A percentile compares a stretch with the other conserved stretches of the same genome.
Conservation (phyloP, 2,888 invertebrate genomes). For the Herminia tarsipennalis region DNA sequence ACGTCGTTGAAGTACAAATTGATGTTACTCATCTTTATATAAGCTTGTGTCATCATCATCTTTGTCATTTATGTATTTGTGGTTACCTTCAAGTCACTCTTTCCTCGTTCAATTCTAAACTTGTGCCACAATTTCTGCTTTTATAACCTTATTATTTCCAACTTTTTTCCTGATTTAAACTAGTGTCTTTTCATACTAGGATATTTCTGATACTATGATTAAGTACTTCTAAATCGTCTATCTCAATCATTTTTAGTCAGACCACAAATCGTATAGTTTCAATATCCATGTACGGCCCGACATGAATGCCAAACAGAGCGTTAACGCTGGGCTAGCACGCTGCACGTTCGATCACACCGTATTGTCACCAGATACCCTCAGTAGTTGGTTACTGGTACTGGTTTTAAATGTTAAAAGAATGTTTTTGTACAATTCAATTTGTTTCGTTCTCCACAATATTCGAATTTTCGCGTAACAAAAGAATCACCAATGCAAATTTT, state of each 20-base stretch:
- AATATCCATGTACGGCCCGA: conserved; percentile 35
- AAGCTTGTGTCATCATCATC: neutral
- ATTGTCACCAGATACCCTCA: conserved; percentile 44
- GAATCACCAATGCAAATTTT: too few relatives aligned
- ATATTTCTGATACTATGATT: too few relatives aligned
- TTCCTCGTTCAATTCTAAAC: too few relatives aligned
- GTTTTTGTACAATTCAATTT: neutral
- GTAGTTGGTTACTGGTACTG: conserved; percentile 13
- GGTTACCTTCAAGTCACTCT: too few relatives aligned
- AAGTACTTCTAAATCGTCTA: too few relatives aligned
- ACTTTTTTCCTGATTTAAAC: too few relatives aligned
- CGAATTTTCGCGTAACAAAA: too few relatives aligned
- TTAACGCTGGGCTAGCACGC: conserved; percentile 44
- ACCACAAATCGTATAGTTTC: conserved; percentile 28
- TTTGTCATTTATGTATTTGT: too few relatives aligned
- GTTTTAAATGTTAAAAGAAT: neutral
- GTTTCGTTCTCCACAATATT: neutral
- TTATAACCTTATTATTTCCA: too few relatives aligned
- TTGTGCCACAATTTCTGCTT: too few relatives aligned
- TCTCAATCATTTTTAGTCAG: conserved; percentile 6
- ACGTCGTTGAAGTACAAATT: neutral
- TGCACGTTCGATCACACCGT: conserved; percentile 46
- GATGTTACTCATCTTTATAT: neutral
- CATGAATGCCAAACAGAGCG: conserved; percentile 66
- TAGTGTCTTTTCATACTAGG: too few relatives aligned